phyloP scores from a whole-genome alignment of 2,888 invertebrate species.

The Zygaena filipendulae region DNA sequence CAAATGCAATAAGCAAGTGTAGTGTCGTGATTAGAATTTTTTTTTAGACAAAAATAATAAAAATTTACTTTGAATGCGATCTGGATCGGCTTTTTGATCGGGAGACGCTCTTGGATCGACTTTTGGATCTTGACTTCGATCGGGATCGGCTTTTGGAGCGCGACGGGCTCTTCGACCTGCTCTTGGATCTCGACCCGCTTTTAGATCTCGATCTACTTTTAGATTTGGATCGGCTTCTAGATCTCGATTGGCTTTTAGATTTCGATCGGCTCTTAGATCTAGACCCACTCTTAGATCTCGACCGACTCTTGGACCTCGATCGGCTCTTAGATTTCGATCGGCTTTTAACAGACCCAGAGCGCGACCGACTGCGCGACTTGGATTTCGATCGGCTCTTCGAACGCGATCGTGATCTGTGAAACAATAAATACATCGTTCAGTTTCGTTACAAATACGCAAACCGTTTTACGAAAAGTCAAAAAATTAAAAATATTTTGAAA shows the following conservation, averaged over 20 bases:
- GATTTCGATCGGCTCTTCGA: constrained; percentile 51
- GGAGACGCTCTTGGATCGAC: constrained; percentile 28
- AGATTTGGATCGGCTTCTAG: constrained; percentile 23
- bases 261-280: constrained; percentile 27
- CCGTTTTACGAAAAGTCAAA: too few relatives aligned
- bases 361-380: constrained; percentile 37
- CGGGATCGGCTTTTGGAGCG: constrained; percentile 39
- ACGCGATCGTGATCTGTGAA: constrained; percentile 30
- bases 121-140: constrained; percentile 46
- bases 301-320: constrained; percentile 35
- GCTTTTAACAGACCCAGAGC: constrained; percentile 29
- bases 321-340: constrained; percentile 31
- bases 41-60: too few relatives aligned
- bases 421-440: constrained; percentile 13
- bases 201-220: constrained; percentile 38
- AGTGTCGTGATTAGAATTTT: too few relatives aligned
- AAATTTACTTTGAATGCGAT: constrained; percentile 22
- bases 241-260: constrained; percentile 36
- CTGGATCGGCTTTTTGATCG: constrained; percentile 28
- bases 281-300: constrained; percentile 35
- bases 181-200: constrained; percentile 29
- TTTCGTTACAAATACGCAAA: too few relatives aligned
- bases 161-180: constrained; percentile 34
- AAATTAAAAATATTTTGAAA: too few relatives aligned
- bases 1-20: too few relatives aligned